Evolutionary conservation across 2,888 invertebrate species (phyloP), one percentile per base, ranked within the genome.

Genomic region (Seira musarum): DNA sequence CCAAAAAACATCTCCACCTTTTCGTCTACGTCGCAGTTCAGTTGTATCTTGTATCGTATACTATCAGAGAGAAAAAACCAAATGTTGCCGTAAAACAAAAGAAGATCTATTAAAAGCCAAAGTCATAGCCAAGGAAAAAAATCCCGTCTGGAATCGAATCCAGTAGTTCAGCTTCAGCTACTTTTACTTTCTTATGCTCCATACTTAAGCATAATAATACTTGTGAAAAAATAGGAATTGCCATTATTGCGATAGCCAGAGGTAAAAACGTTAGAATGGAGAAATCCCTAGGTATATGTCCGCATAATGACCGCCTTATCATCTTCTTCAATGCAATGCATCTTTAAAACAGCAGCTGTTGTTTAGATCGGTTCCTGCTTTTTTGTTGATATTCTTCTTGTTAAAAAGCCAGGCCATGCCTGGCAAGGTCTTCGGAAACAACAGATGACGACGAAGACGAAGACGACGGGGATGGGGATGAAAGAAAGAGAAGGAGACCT

Each of bases 51-150:
- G 17, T 8, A 6, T 60, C 13, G 60, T 15, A n/a, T n/a, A n/a
- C n/a, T n/a, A n/a, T n/a, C n/a, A n/a, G n/a, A n/a, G n/a, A n/a
- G n/a, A n/a, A n/a, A n/a, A n/a, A n/a, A 17, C 65, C 65, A 65
- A 65, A 65, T 65, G 65, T 15, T 65, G 65, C 65, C 17, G n/a
- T 65, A n/a, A 53, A 25, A 35, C 53, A 19, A 30, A 65, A n/a
- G n/a, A n/a, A n/a, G 46, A 67, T 53, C 67, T 74, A 66, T 77
- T 77, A 77, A 77, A 69, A 69, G n/a, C n/a, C n/a, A n/a, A n/a
- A n/a, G n/a, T n/a, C n/a, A n/a, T n/a, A n/a, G n/a, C n/a, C n/a
- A n/a, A n/a, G 69, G 46, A 63, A 21, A 70, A 77, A 70, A 70
- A 77, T 61, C 60, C 63, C 69, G 75, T 64, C 69, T 64, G 69